phyloP scores from a whole-genome alignment of 2,888 invertebrate species.

The Carcina quercana region DNA sequence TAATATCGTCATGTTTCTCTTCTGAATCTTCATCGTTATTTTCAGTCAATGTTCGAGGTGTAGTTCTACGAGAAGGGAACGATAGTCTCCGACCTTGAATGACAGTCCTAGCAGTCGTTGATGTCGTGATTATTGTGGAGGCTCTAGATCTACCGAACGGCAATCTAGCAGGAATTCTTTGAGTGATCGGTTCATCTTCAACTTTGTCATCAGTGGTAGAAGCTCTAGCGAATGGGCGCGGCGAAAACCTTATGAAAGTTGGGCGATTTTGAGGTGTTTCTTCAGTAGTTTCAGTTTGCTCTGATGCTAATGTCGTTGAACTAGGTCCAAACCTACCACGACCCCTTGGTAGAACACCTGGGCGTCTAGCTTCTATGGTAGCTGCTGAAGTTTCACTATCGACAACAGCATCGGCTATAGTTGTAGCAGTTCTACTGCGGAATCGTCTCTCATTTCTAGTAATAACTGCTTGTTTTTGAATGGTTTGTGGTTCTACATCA shows the following conservation, averaged over 20 bases:
- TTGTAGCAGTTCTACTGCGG: constrained; percentile 34
- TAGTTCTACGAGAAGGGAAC: constrained; percentile 40
- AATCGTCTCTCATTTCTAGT: constrained; percentile 29
- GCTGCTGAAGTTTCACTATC: constrained; percentile 62
- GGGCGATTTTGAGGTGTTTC: constrained; percentile 38
- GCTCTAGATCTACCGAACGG: constrained; percentile 42
- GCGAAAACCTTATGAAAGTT: constrained; percentile 54
- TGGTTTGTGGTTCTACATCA: constrained; percentile 48
- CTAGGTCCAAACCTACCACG: constrained; percentile 40
- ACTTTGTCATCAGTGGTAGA: constrained; percentile 21
- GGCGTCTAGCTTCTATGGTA: constrained; percentile 48
- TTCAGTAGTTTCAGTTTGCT: constrained; percentile 26
- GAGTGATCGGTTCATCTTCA: constrained; percentile 26
- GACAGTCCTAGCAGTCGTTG: constrained; percentile 18
- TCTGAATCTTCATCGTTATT: constrained; percentile 43
- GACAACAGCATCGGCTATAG: constrained; percentile 32
- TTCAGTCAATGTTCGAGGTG: constrained; percentile 30
- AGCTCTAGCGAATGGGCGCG: constrained; percentile 53
- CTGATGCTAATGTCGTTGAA: constrained; percentile 35
- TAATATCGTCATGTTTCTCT: constrained; percentile 56
- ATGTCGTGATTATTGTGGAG: constrained; percentile 23
- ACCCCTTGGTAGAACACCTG: constrained; percentile 47
- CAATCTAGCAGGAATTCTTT: constrained; percentile 35
- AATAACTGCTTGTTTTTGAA: constrained; percentile 32
- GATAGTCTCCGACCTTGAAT: constrained; percentile 45